Conservation (phyloP, 2,797 vertebrate species). For the Propithecus perrieri region DNA sequence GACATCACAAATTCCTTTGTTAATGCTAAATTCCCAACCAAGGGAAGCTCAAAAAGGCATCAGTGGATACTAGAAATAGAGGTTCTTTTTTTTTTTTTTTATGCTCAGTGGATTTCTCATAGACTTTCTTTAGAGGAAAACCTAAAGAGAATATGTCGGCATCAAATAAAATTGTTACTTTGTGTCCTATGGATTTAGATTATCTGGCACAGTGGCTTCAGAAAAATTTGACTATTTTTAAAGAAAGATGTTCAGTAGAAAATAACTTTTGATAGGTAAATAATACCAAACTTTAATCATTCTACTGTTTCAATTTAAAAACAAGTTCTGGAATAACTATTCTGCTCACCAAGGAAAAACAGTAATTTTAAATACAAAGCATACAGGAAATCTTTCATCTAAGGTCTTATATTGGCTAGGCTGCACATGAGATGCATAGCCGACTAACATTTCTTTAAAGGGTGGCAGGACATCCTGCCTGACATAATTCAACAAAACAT, state of each 20-base stretch:
- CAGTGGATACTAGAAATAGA: slow-evolving; percentile 70
- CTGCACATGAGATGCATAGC: background rate
- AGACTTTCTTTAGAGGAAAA: slow-evolving; percentile 61
- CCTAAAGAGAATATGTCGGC: slow-evolving; percentile 64
- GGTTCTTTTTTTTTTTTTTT: background rate
- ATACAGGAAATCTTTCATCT: slow-evolving; percentile 41
- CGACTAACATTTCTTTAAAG: slow-evolving; percentile 34
- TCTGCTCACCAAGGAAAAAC: slow-evolving; percentile 38
- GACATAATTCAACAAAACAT: background rate
- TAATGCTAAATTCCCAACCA: slow-evolving; percentile 82
- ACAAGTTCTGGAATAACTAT: slow-evolving; percentile 17
- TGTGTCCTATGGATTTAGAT: slow-evolving; percentile 58
- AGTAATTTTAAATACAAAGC: slow-evolving; percentile 66
- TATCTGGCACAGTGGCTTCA: slow-evolving; percentile 52
- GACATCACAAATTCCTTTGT: slow-evolving; percentile 83
- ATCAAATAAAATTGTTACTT: slow-evolving; percentile 74
- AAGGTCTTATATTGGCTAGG: background rate
- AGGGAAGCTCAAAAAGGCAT: slow-evolving; percentile 75
- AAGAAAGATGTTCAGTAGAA: slow-evolving; percentile 54
- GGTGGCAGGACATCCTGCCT: background rate
- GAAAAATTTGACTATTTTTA: slow-evolving; percentile 59
- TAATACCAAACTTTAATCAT: slow-evolving; percentile 65
- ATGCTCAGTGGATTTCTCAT: slow-evolving; percentile 59
- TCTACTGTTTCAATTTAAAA: slow-evolving; percentile 53
- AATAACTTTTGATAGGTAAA: slow-evolving; percentile 69